Evolutionary conservation across 2,113 vertebrate species (phyloP).

Genomic region (Prunella himalayana): DNA sequence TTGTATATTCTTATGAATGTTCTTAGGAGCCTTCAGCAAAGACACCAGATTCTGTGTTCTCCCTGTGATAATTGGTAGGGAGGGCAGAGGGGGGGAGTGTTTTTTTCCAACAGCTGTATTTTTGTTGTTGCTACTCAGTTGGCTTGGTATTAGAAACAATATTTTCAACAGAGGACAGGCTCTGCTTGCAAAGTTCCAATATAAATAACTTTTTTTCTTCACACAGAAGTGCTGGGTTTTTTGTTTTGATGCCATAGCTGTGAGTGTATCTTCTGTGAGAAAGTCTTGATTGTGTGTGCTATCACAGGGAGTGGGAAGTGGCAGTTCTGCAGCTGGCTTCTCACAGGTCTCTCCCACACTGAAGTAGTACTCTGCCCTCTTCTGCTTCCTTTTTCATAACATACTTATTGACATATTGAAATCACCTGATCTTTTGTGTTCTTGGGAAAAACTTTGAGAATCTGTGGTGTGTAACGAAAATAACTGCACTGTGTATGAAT

Average conservation of each 20-base stretch:
- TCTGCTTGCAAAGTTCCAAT: neutral
- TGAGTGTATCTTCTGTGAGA: neutral
- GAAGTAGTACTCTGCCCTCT: neutral
- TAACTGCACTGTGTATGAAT: neutral
- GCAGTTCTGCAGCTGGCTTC: neutral
- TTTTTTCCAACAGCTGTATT: neutral
- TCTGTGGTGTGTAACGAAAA: neutral
- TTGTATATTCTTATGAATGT: accelerated
- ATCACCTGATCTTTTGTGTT: neutral
- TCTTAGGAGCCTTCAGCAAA: neutral
- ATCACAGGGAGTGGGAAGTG: neutral
- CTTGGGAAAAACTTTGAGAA: neutral
- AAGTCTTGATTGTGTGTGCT: neutral
- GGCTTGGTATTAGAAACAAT: neutral
- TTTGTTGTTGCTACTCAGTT: neutral
- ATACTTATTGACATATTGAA: neutral
- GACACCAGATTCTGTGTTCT: neutral
- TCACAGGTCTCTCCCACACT: neutral
- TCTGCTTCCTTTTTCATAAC: neutral
- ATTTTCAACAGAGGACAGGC: neutral
- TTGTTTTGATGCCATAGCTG: neutral
- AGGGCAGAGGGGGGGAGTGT: neutral
- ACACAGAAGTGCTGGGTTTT: neutral
- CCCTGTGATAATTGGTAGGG: neutral
- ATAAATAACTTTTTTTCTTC: neutral